Conservation (phyloP, 2,888 invertebrate genomes). For the Ochlodes sylvanus region DNA sequence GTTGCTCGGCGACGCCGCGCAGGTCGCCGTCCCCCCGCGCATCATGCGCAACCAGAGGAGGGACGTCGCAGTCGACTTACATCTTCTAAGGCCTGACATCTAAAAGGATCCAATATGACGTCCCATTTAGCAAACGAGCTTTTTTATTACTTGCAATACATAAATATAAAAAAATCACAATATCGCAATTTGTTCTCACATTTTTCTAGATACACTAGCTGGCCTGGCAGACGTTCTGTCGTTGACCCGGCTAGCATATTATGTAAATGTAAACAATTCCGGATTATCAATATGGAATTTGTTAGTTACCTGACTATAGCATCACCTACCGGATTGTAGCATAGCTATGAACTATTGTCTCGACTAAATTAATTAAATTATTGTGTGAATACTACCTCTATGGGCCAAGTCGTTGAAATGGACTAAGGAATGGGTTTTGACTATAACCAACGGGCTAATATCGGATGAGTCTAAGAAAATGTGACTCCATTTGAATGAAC, state of each 20-base stretch:
- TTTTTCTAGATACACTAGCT: too few relatives aligned
- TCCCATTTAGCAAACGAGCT: conserved; percentile 7
- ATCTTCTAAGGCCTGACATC: conserved; percentile 75
- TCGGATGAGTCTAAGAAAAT: conserved; percentile 58
- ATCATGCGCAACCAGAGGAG: conserved; percentile 65
- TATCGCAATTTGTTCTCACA: too few relatives aligned
- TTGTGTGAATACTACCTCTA: background rate
- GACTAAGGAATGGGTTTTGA: background rate
- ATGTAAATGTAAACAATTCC: conserved; percentile 3
- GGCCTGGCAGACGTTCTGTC: background rate
- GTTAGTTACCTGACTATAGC: background rate
- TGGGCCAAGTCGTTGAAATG: background rate
- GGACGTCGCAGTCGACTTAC: conserved; percentile 79
- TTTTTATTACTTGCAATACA: conserved; percentile 2
- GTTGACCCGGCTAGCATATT: background rate
- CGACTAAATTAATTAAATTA: background rate
- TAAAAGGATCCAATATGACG: background rate
- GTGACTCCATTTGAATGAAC: conserved; percentile 54
- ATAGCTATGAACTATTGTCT: conserved; percentile 2
- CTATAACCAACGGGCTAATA: conserved; percentile 11
- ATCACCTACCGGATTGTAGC: background rate
- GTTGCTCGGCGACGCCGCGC: conserved; percentile 65
- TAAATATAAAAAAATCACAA: background rate
- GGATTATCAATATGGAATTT: background rate
- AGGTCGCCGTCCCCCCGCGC: conserved; percentile 56